Percentiles rank a stretch among this genome's conserved stretches.
Conservation (phyloP, 2,113 vertebrate genomes). For the Seriola rivoliana region DNA sequence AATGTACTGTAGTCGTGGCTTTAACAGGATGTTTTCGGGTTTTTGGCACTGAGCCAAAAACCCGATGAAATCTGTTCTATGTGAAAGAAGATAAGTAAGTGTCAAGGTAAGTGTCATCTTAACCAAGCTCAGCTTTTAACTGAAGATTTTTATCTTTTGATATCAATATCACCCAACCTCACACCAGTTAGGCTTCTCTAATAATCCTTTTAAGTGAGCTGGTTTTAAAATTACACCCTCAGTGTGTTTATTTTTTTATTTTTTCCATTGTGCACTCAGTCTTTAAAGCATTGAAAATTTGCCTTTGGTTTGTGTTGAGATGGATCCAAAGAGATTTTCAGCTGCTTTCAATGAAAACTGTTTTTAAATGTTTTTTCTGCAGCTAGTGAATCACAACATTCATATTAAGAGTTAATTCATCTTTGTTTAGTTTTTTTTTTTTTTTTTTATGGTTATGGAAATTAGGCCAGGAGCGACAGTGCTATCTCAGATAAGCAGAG, state of each 20-base stretch:
- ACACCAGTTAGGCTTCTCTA: not conserved
- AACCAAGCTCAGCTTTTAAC: slow-evolving; percentile 4
- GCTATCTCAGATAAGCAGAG: slow-evolving; percentile 6
- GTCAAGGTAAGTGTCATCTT: slow-evolving; percentile 25
- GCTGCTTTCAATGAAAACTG: not conserved
- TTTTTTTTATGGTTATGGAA: slow-evolving; percentile 7
- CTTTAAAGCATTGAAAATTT: not conserved
- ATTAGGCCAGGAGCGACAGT: not conserved
- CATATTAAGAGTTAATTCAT: not conserved
- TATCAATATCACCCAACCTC: not conserved
- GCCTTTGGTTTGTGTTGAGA: not conserved
- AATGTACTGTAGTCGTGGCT: slow-evolving; percentile 16
- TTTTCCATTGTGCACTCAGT: not conserved
- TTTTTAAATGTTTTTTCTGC: not conserved
- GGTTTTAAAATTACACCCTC: not conserved
- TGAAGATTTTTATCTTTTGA: not conserved
- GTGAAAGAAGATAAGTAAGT: slow-evolving; percentile 3
- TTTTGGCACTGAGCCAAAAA: slow-evolving; percentile 2
- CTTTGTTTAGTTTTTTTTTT: not conserved
- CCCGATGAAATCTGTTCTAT: not conserved
- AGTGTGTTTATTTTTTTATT: not conserved
- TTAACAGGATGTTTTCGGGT: slow-evolving; percentile 4
- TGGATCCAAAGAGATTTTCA: not conserved
- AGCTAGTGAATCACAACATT: slow-evolving; percentile 6
- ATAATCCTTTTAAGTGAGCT: not conserved